phyloP scores from a whole-genome alignment of 2,888 invertebrate genomes.

The Pogonocherus hispidulus region DNA sequence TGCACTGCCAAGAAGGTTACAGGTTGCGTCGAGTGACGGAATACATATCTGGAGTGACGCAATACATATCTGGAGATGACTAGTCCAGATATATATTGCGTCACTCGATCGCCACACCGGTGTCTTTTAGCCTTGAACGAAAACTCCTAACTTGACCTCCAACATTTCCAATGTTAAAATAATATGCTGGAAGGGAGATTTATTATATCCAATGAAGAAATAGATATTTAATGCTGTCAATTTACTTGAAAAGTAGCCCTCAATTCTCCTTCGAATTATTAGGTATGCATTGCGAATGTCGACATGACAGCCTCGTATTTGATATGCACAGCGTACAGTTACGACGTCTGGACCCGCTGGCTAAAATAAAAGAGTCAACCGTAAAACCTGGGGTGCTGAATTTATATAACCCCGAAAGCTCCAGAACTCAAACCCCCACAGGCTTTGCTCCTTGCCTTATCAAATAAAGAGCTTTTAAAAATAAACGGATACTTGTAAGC shows the following conservation, averaged over 20 bases:
- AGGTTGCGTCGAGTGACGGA: no score
- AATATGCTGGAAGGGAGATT: no score
- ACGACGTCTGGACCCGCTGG: neutral
- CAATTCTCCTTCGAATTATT: neutral
- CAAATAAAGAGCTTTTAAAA: conserved; percentile 23
- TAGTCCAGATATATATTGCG: no score
- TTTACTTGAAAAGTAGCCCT: neutral
- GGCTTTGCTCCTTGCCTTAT: conserved; percentile 12
- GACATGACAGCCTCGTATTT: neutral
- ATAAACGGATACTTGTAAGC: conserved; percentile 3
- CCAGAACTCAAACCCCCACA: neutral
- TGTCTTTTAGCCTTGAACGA: no score
- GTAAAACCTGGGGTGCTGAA: conserved; percentile 11
- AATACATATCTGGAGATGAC: no score
- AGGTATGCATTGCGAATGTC: neutral
- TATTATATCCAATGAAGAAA: no score
- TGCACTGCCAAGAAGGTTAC: no score
- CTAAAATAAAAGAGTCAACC: conserved; percentile 16
- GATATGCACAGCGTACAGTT: neutral
- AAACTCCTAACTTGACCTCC: no score
- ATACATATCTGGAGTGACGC: no score
- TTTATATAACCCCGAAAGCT: neutral
- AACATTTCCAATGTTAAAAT: no score
- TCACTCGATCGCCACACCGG: no score
- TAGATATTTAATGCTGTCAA: no score